phyloP scores from a whole-genome alignment of 2,888 invertebrate genomes.

The Apoda limacodes region DNA sequence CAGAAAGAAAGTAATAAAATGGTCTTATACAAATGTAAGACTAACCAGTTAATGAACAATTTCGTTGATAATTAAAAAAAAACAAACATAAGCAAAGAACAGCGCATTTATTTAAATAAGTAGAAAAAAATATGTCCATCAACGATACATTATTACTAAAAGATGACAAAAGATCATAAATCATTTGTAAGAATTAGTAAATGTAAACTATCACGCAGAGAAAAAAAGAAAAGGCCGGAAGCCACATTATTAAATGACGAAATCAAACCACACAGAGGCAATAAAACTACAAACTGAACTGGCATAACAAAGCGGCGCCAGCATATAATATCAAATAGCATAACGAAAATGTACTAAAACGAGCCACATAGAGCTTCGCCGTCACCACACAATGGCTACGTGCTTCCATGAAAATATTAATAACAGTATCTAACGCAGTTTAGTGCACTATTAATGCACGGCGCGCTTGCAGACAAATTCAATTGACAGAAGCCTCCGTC shows the following conservation, averaged over 20 bases:
- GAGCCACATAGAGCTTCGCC: slow-evolving; percentile 35
- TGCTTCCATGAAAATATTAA: slow-evolving; percentile 55
- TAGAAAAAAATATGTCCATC: neutral
- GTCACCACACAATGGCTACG: slow-evolving; percentile 37
- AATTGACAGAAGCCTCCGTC: slow-evolving; percentile 59
- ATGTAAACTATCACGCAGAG: too few relatives aligned
- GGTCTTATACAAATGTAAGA: too few relatives aligned
- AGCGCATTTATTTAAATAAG: slow-evolving; percentile 22
- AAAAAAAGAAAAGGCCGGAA: neutral
- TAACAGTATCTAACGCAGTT: slow-evolving; percentile 55
- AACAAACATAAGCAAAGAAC: slow-evolving; percentile 38
- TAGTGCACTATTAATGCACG: slow-evolving; percentile 58
- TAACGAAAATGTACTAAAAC: slow-evolving; percentile 43
- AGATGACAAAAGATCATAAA: slow-evolving; percentile 13
- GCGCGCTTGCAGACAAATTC: slow-evolving; percentile 66
- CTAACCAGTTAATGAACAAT: too few relatives aligned
- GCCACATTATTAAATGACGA: too few relatives aligned
- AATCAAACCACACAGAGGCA: slow-evolving; percentile 29
- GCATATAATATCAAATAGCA: slow-evolving; percentile 43
- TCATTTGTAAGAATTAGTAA: too few relatives aligned
- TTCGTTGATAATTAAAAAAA: too few relatives aligned
- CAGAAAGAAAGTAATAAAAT: slow-evolving; percentile 15
- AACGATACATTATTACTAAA: slow-evolving; percentile 13
- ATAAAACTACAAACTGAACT: slow-evolving; percentile 35
- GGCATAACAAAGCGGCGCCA: slow-evolving; percentile 28